Evolutionary conservation across 2,797 vertebrate species (phyloP).

Genomic region (Sphenodon punctatus): DNA sequence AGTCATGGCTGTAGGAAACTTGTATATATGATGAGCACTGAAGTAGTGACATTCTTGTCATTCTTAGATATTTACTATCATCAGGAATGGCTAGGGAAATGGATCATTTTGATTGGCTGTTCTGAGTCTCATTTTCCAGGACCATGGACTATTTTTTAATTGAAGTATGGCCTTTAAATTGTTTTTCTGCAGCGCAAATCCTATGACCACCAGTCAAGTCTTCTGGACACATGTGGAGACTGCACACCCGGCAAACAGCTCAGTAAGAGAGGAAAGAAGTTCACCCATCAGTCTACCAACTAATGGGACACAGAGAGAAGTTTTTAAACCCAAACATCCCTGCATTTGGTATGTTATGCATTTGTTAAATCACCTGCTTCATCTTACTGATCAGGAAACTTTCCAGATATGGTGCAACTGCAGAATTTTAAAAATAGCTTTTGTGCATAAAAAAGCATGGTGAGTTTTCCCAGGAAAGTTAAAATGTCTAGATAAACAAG

Average conservation of each 20-base stretch:
- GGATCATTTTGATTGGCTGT: background rate
- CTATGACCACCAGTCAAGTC: background rate
- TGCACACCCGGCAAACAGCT: background rate
- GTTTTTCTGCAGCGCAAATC: background rate
- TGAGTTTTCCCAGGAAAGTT: rapidly evolving
- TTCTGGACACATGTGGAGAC: background rate
- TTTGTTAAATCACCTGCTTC: rapidly evolving
- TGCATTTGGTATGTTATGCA: rapidly evolving
- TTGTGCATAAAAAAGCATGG: rapidly evolving
- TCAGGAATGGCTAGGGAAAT: background rate
- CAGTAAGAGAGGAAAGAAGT: rapidly evolving
- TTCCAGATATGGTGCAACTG: background rate
- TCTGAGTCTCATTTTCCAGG: background rate
- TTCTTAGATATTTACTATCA: background rate
- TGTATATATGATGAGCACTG: background rate
- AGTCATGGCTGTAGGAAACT: background rate
- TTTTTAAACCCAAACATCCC: background rate
- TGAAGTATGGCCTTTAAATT: background rate
- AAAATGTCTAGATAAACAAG: rapidly evolving
- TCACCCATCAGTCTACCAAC: background rate
- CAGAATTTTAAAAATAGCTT: background rate
- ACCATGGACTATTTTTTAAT: background rate
- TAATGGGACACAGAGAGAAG: rapidly evolving
- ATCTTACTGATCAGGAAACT: rapidly evolving
- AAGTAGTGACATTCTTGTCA: background rate